Base-by-base conservation (phyloP, 2,888 invertebrate genomes). In the Drosophila subquinaria region DNA sequence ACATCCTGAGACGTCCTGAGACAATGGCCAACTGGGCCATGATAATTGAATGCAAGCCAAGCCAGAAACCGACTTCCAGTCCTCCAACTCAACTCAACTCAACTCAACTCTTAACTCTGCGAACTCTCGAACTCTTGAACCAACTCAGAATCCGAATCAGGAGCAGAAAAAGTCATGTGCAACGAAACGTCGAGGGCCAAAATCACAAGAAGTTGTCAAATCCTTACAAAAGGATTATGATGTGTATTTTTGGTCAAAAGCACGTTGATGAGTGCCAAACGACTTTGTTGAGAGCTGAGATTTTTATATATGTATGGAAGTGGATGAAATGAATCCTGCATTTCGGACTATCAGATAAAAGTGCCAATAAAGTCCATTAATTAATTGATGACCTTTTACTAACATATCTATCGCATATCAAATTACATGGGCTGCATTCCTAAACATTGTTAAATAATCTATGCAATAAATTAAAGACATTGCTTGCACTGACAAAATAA, bases 181-280 rank as follows among this genome's bases (percentile, higher is more conserved):
- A 79, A 48, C 79, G 47, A 45, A 57, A 38, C 52, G 65, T 60
- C 65, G 73, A 53, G 53, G 61, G 63, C 42, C 42, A 67, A 73
- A 68, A 66, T 68, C 81, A 78, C 81, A 79, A 81, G 78, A 81
- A 81, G 64, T 74, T 78, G 65, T 73, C 88, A 89, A 85, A 89
- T 89, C 89, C 88, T 82, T 75, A 88, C 89, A 85, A 85, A 85
- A 86, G 84, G 84, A 85, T 85, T 85, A 85, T 89, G 89, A 85
- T 85, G 89, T 85, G 84, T 85, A 85, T 69, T 88, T 84, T 84
- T 89, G 89, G 84, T 89, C 89, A 88, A 88, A 77, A 77, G 66
- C 50, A 80, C 63, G 69, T 69, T 81, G 78, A 77, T 78, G 78
- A 78, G 85, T 89, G 88, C 68, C 85, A 70, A 78, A 79, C 78